Evolutionary conservation across 2,113 vertebrate species (phyloP), one percentile per base, ranked within the genome.

Genomic region (Scatophagus argus): DNA sequence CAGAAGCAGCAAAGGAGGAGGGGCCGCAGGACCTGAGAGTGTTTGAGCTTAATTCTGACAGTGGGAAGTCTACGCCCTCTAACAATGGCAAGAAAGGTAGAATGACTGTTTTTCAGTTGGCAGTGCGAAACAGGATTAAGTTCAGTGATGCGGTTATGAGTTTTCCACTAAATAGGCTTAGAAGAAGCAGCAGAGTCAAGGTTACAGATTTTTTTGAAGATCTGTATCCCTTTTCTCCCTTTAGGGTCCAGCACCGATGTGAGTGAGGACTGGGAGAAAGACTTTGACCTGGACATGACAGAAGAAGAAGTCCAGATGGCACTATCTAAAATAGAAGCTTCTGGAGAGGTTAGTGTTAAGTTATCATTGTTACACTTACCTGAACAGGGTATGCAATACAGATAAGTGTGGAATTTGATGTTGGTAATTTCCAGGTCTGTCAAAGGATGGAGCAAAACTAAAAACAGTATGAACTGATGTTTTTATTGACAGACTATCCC

Each of bases 241-340:
- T 10, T 81, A 99, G 98, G 97, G 65, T 99, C 98, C 27, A 99
- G 98, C 91, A 99, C 97, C 0, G 98, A 99, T 3, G 96, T 99
- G 85, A 99, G 98, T 1, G 98, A 99, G 87, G 98, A 99, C 93
- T 99, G 98, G 98, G 98, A 99, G 51, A 99, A 99, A 89, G 98
- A 99, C 84, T 99, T 99, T 76, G 98, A 99, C 82, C 88, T 99
- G 94, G 98, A 99, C 92, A 99, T 99, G 98, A 99, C 98, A 0
- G 98, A 99, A 52, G 98, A 99, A 56, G 98, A 99, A 85, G 98
- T 99, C 34, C 98, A 99, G 86, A 80, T 97, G 93, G 98, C 96
- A 0, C 95, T 99, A 12, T 97, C 97, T 0, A 97, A 96, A 93
- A 95, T 96, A 59, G 96, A 96, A 1, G 92, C 95, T 66, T 94